phyloP scores from a whole-genome alignment of 2,888 invertebrate species.

The Anodontia alba region DNA sequence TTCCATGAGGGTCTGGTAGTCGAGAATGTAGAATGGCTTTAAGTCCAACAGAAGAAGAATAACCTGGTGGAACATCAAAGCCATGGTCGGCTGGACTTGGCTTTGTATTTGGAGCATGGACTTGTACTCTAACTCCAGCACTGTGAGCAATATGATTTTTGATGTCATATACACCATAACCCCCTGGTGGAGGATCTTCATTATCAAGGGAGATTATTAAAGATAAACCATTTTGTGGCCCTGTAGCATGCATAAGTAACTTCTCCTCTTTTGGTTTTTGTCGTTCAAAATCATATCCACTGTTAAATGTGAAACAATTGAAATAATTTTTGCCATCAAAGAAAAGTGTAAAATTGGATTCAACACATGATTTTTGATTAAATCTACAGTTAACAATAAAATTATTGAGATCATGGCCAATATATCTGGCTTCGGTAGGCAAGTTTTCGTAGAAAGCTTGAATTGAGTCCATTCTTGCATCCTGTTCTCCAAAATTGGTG shows the following conservation, averaged over 20 bases:
- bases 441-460: slow-evolving; percentile 81
- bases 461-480: slow-evolving; percentile 69
- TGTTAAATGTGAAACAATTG: slow-evolving; percentile 83
- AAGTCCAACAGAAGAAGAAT: slow-evolving; percentile 79
- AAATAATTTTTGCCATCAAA: slow-evolving; percentile 81
- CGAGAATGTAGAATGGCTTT: slow-evolving; percentile 76
- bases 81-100: slow-evolving; percentile 82
- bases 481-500: slow-evolving; percentile 69
- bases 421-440: slow-evolving; percentile 69
- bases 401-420: slow-evolving; percentile 77
- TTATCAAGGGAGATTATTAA: slow-evolving; percentile 81
- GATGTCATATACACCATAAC: slow-evolving; percentile 77
- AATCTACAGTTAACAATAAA: slow-evolving; percentile 79
- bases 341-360: slow-evolving; percentile 74
- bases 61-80: slow-evolving; percentile 82
- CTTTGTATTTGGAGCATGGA: slow-evolving; percentile 82
- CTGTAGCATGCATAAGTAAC: slow-evolving; percentile 78
- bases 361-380: slow-evolving; percentile 71
- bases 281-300: slow-evolving; percentile 61
- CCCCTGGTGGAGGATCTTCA: slow-evolving; percentile 76
- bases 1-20: slow-evolving; percentile 76
- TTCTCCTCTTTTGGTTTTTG: slow-evolving; percentile 52
- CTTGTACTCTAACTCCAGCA: slow-evolving; percentile 80
- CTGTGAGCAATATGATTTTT: slow-evolving; percentile 79
- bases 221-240: slow-evolving; percentile 81